Conservation (phyloP, 2,113 vertebrate species). For the Pipra filicauda region DNA sequence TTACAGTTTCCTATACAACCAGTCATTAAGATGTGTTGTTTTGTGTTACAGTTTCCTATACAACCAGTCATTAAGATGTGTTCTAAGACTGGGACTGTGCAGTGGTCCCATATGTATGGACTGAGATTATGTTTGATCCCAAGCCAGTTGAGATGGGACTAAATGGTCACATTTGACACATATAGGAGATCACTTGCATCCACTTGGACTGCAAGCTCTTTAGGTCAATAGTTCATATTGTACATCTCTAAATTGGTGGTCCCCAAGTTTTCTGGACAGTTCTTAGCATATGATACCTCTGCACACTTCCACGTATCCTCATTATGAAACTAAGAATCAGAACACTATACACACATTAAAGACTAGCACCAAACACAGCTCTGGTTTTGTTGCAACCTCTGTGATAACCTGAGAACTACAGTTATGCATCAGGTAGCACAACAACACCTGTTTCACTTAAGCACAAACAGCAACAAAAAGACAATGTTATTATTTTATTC, state of each 20-base stretch:
- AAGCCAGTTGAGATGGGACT: neutral
- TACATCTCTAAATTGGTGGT: neutral
- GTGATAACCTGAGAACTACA: neutral
- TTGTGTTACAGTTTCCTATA: neutral
- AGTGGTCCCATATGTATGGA: neutral
- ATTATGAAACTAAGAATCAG: neutral
- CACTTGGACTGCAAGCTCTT: neutral
- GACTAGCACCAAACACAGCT: accelerated
- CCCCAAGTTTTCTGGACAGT: neutral
- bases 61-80: neutral
- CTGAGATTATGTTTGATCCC: neutral
- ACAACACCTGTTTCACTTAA: neutral
- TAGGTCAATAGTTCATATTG: neutral
- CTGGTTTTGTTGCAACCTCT: neutral
- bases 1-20: neutral
- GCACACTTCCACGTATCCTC: neutral
- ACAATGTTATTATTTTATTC: neutral
- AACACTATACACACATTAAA: neutral
- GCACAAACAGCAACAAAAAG: neutral
- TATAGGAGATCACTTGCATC: neutral
- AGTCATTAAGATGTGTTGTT: neutral
- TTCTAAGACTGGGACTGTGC: neutral
- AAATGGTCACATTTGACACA: neutral
- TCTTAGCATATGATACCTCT: neutral
- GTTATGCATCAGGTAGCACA: neutral